phyloP scores from a whole-genome alignment of 2,888 invertebrate species.

The Eupithecia inturbata region DNA sequence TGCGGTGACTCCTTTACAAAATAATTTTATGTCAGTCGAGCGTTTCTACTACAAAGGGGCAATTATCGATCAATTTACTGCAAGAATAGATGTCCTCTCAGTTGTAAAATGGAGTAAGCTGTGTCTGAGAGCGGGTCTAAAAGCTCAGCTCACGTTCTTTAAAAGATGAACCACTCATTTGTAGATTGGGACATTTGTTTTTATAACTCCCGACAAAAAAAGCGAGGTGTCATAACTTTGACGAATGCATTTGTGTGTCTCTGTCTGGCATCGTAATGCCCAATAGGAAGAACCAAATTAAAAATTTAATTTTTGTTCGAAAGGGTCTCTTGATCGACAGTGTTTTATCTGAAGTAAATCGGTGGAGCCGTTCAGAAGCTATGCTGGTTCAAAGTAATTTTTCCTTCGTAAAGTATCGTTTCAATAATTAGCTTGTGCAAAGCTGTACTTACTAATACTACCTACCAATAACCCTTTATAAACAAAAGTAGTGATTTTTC shows the following conservation, averaged over 20 bases:
- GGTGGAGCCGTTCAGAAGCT: neutral
- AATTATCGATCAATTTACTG: conserved; percentile 22
- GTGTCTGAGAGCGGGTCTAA: neutral
- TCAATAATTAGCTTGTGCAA: too few species aligned
- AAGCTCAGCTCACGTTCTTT: neutral
- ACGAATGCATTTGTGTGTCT: neutral
- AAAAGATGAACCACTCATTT: neutral
- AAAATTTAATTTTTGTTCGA: neutral
- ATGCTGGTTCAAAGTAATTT: neutral
- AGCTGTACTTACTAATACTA: too few species aligned
- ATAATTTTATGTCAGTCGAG: neutral
- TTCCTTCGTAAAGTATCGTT: neutral
- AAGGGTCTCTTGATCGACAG: neutral
- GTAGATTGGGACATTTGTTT: neutral
- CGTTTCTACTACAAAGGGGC: conserved; percentile 29
- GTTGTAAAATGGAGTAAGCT: neutral
- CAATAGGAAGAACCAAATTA: neutral
- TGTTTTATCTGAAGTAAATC: neutral
- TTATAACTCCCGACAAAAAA: neutral
- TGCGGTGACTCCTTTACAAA: conserved; percentile 7
- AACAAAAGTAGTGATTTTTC: neutral
- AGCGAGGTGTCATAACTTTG: neutral
- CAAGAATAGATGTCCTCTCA: conserved; percentile 17
- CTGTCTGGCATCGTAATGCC: neutral
- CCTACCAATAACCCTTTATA: too few species aligned